Conservation (phyloP, 1,140 invertebrate genomes). For the Argopecten irradians region DNA sequence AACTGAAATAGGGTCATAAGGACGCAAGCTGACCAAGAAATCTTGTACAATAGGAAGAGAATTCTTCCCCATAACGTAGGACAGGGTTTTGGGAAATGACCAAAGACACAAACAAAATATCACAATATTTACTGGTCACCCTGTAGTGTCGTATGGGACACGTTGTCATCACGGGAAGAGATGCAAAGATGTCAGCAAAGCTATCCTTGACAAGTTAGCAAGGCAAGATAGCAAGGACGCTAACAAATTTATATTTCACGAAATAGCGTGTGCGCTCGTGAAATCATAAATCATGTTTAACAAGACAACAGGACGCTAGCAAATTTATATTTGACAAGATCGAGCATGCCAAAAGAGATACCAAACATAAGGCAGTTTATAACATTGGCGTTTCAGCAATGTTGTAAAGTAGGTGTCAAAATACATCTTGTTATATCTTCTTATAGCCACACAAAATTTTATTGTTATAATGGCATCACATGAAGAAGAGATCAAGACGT, state of each 20-base stretch:
- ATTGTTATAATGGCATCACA: neutral
- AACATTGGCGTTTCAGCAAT: neutral
- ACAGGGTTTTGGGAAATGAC: neutral
- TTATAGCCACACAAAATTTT: neutral
- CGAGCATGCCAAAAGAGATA: neutral
- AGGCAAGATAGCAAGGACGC: too few species aligned
- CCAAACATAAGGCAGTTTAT: neutral
- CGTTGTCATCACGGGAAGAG: neutral
- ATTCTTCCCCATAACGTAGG: neutral
- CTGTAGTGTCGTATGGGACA: neutral
- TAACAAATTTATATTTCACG: too few species aligned
- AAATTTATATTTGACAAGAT: neutral
- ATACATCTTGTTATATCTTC: neutral
- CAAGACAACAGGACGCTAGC: too few species aligned
- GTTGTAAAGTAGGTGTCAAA: neutral
- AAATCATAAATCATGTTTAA: too few species aligned
- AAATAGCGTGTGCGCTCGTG: too few species aligned
- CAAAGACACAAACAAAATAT: neutral
- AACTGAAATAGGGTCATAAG: neutral
- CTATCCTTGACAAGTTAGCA: too few species aligned
- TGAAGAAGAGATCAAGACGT: neutral
- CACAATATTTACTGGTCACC: neutral
- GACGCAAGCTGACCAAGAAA: neutral
- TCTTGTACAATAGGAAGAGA: neutral
- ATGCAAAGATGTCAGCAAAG: neutral